Percentiles rank a stretch among this genome's conserved stretches.
Conservation (phyloP, 2,797 vertebrate species). For the Gymnodraco acuticeps region DNA sequence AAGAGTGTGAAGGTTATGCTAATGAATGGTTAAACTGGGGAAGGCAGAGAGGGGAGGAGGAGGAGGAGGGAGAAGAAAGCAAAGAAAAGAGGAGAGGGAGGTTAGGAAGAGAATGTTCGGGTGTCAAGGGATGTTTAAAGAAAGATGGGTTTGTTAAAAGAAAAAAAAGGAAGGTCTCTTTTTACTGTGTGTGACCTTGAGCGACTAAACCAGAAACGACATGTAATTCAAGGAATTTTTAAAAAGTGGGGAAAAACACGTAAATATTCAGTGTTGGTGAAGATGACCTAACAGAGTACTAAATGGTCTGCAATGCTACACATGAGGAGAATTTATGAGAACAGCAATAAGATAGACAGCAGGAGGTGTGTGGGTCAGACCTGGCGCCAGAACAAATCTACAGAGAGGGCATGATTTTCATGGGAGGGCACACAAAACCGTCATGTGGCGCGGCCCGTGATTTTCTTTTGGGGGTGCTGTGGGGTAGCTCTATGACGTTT, state of each 20-base stretch:
- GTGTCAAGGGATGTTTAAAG: conserved; percentile 55
- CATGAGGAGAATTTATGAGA: conserved; percentile 50
- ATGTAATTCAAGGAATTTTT: conserved; percentile 33
- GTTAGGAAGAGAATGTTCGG: conserved; percentile 17
- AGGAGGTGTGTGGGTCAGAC: not conserved
- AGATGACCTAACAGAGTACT: conserved; percentile 34
- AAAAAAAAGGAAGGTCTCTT: conserved; percentile 25
- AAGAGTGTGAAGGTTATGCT: conserved; percentile 66
- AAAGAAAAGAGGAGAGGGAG: conserved; percentile 25
- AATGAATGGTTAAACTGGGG: conserved; percentile 52
- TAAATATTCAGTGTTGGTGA: conserved; percentile 15
- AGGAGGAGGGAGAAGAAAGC: conserved; percentile 35
- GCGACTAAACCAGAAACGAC: conserved; percentile 28
- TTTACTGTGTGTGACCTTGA: conserved; percentile 53
- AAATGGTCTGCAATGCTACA: conserved; percentile 44
- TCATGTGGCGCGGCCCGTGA: too few relatives aligned
- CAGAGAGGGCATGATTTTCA: too few relatives aligned
- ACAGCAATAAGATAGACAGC: conserved; percentile 52
- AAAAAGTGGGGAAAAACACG: conserved; percentile 17
- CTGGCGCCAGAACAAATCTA: not conserved
- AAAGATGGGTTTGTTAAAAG: conserved; percentile 36
- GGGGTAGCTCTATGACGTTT: too few relatives aligned
- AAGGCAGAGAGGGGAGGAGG: conserved; percentile 6
- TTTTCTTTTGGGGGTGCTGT: too few relatives aligned
- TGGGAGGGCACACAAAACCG: too few relatives aligned